Percentiles rank a stretch among this genome's conserved stretches.
These are phyloP conservation scores for Drosophila albomicans DNA, from an alignment of 1,140 invertebrate species.

Conservation along the genomic window DNA sequence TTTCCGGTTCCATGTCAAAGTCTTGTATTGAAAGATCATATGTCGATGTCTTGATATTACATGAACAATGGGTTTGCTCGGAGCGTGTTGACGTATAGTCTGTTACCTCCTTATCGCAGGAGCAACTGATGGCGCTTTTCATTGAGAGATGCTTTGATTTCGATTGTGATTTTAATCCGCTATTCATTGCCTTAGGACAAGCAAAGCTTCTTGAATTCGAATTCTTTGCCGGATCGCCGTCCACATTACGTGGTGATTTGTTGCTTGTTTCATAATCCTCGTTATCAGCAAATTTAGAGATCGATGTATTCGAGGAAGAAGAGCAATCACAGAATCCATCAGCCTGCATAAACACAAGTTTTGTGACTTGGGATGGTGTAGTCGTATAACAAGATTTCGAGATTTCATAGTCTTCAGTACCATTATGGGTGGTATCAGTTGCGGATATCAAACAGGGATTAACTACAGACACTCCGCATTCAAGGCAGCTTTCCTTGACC, in stretches of 20 bases:
- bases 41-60: constrained; percentile 13
- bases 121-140: background rate
- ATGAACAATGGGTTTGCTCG: constrained; percentile 2
- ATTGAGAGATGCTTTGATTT: background rate
- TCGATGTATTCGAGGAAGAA: constrained; percentile 11
- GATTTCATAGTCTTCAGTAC: background rate
- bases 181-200: background rate
- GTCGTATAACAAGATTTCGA: background rate
- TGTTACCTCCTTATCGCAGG: background rate
- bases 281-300: background rate
- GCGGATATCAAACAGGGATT: constrained; percentile 13
- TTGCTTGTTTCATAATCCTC: background rate
- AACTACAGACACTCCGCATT: background rate
- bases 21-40: background rate
- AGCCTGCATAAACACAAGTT: constrained; percentile 1
- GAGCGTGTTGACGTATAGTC: background rate
- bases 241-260: background rate
- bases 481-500: constrained; percentile 44
- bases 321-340: constrained; percentile 19
- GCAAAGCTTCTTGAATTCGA: background rate
- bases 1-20: background rate
- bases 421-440: background rate
- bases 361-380: background rate
- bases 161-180: background rate
- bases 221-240: background rate